Evolutionary conservation across 2,113 vertebrate species (phyloP).

Genomic region (Lota lota): DNA sequence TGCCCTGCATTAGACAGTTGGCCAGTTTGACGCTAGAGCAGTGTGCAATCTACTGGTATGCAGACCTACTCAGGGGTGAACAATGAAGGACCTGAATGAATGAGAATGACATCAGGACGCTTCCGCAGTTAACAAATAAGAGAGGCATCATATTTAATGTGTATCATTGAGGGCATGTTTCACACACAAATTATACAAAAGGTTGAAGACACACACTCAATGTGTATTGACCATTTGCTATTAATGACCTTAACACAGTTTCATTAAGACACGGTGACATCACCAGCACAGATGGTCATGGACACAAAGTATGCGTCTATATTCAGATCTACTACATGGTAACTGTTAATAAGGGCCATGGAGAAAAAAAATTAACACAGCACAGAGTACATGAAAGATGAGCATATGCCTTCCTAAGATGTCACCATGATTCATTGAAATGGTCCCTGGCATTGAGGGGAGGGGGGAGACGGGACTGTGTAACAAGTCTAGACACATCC

Average conservation of each 20-base stretch:
- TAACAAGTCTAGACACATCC: constrained; percentile 59
- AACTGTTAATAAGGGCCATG: constrained; percentile 51
- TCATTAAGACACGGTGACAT: constrained; percentile 34
- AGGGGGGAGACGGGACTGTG: background rate
- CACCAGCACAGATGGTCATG: constrained; percentile 32
- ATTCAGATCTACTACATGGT: constrained; percentile 55
- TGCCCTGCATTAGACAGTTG: too few relatives aligned
- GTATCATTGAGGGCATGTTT: too few relatives aligned
- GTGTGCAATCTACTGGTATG: background rate
- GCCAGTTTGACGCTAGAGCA: background rate
- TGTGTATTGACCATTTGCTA: constrained; percentile 21
- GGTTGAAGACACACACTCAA: background rate
- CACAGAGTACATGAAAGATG: constrained; percentile 49
- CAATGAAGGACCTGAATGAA: too few relatives aligned
- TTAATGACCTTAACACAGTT: constrained; percentile 36
- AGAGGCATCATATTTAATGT: too few relatives aligned
- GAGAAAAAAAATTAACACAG: constrained; percentile 17
- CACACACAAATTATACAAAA: too few relatives aligned
- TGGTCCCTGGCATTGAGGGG: constrained; percentile 24
- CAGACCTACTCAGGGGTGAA: too few relatives aligned
- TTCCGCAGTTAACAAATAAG: too few relatives aligned
- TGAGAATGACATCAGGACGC: too few relatives aligned
- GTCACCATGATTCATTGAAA: constrained; percentile 41
- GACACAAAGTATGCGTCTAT: constrained; percentile 35
- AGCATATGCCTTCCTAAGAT: constrained; percentile 41